Conservation (phyloP, 2,888 invertebrate species). For the Drosophila quinaria region DNA sequence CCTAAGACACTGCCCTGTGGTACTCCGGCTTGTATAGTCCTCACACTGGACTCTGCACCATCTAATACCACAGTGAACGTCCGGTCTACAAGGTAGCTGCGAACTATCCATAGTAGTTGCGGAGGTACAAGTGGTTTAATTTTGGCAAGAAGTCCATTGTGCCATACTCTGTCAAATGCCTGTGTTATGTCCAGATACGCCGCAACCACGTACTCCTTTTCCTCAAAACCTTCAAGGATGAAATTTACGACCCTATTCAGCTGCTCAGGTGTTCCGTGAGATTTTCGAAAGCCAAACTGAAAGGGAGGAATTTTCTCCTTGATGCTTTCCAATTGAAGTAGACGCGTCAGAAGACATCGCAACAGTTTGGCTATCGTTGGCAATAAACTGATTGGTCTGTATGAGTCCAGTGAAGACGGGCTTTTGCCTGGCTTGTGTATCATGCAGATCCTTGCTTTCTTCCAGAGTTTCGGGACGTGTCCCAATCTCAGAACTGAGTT, state of each 20-base stretch:
- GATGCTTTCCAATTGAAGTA: neutral
- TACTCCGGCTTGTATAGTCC: neutral
- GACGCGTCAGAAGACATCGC: neutral
- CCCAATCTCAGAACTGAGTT: neutral
- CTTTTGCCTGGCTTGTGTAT: neutral
- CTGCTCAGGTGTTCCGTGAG: conserved; percentile 1
- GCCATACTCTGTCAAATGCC: neutral
- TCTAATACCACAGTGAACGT: neutral
- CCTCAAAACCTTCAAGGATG: neutral
- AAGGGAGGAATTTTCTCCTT: neutral
- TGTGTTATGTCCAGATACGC: neutral
- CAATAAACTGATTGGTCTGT: neutral
- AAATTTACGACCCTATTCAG: neutral
- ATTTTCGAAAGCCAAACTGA: neutral
- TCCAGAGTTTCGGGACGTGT: neutral
- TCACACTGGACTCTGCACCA: neutral
- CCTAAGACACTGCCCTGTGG: conserved; percentile 1
- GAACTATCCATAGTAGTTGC: neutral
- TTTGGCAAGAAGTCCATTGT: neutral
- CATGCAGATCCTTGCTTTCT: neutral
- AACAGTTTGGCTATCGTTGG: neutral
- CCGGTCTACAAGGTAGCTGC: neutral
- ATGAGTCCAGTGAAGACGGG: neutral
- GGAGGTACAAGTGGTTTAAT: neutral
- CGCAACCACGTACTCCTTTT: neutral